A percentile compares a stretch with the other conserved stretches of the same genome.
Evolutionary conservation across 2,797 vertebrate species (phyloP).

Genomic region (Momotus momota): DNA sequence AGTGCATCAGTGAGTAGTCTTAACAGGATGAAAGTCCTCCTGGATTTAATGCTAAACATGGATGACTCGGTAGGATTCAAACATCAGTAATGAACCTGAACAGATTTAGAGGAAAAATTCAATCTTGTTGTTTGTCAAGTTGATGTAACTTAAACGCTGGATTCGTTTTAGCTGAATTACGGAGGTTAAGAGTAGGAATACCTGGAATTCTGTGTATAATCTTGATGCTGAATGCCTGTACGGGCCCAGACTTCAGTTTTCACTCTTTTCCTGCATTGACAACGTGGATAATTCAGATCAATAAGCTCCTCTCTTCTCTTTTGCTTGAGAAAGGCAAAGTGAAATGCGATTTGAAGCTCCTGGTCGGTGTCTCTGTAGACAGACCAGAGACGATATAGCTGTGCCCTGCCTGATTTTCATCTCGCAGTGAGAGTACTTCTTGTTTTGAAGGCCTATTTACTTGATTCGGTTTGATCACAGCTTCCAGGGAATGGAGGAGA

Average conservation of each 20-base stretch:
- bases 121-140: background rate
- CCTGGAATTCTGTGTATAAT: background rate
- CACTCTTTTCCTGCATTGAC: background rate
- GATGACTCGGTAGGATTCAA: slow-evolving; percentile 25
- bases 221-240: background rate
- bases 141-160: background rate
- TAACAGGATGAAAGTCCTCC: background rate
- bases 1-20: background rate
- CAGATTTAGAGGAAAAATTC: background rate
- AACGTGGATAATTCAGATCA: background rate
- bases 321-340: background rate
- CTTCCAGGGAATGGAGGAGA: background rate
- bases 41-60: slow-evolving; percentile 2
- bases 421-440: background rate
- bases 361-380: background rate
- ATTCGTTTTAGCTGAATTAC: background rate
- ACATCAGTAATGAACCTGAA: background rate
- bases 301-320: background rate
- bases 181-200: background rate
- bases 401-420: background rate
- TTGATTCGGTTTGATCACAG: background rate
- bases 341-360: background rate
- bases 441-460: background rate
- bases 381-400: background rate
- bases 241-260: background rate